Percentiles rank a stretch among this genome's conserved stretches.
phyloP scores from a whole-genome alignment of 2,888 invertebrate species.

The Cephus pygmeus region DNA sequence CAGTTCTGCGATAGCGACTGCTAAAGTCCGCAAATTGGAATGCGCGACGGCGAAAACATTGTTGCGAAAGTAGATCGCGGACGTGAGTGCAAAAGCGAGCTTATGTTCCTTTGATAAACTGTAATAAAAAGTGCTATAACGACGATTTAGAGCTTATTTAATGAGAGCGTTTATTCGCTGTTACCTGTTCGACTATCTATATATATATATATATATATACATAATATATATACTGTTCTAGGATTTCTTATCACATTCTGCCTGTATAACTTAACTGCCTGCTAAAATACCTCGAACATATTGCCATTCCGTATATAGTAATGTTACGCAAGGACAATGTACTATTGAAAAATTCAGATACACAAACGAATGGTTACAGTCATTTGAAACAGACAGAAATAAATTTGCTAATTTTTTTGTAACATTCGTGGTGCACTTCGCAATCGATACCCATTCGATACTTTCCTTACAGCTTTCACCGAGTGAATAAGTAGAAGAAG shows the following conservation, averaged over 20 bases:
- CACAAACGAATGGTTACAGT: background rate
- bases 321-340: background rate
- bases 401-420: background rate
- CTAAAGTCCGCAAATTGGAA: constrained; percentile 7
- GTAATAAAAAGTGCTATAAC: background rate
- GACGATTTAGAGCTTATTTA: background rate
- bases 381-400: background rate
- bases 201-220: background rate
- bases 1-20: background rate
- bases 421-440: background rate
- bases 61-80: constrained; percentile 19
- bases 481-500: background rate
- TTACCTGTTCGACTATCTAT: background rate
- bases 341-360: background rate
- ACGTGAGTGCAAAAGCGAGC: background rate
- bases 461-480: background rate
- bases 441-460: background rate
- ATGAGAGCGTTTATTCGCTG: background rate
- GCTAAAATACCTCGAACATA: background rate
- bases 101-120: background rate
- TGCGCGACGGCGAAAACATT: constrained; percentile 12
- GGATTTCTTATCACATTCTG: background rate
- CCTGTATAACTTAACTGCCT: no score
- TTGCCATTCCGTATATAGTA: background rate
- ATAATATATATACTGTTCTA: background rate